Evolutionary conservation across 64 coral and sea anemone genomes (phyloP).

Genomic region (Montipora foliosa): DNA sequence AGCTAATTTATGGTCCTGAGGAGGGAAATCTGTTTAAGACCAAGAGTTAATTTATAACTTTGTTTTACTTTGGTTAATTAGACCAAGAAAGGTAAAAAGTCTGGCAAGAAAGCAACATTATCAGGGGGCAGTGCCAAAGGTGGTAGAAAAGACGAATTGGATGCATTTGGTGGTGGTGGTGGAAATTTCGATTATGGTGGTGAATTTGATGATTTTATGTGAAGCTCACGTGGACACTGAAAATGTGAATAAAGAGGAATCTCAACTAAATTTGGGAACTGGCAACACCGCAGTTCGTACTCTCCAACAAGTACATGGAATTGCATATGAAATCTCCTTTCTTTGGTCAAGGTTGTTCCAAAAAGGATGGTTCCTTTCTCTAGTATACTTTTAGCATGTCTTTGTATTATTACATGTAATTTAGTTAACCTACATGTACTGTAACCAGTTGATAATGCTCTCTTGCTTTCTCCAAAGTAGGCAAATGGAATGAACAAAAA

Average conservation of each 20-base stretch:
- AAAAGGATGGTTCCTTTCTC: too few relatives aligned
- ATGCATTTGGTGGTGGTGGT: constrained; percentile 67
- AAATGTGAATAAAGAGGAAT: neutral
- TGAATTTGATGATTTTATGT: constrained; percentile 86
- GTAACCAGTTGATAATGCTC: too few relatives aligned
- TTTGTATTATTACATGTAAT: too few relatives aligned
- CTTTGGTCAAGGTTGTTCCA: too few relatives aligned
- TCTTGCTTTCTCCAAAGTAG: too few relatives aligned
- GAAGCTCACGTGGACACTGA: neutral
- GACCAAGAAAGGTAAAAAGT: constrained; percentile 70
- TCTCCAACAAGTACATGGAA: neutral
- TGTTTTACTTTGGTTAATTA: neutral
- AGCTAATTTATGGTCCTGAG: too few relatives aligned
- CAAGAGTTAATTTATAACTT: too few relatives aligned
- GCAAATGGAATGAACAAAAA: too few relatives aligned
- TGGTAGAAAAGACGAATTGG: constrained; percentile 73
- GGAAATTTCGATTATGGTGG: constrained; percentile 73
- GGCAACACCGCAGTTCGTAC: neutral
- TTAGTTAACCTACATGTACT: too few relatives aligned
- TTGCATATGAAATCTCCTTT: too few relatives aligned
- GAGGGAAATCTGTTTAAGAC: too few relatives aligned
- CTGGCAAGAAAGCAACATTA: constrained; percentile 69
- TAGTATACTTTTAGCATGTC: too few relatives aligned
- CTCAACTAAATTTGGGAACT: neutral
- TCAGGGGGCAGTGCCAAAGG: constrained; percentile 70